These are phyloP conservation scores for Phalanger gymnotis DNA, from an alignment of 2,797 vertebrate species.

Conservation along the genomic window DNA sequence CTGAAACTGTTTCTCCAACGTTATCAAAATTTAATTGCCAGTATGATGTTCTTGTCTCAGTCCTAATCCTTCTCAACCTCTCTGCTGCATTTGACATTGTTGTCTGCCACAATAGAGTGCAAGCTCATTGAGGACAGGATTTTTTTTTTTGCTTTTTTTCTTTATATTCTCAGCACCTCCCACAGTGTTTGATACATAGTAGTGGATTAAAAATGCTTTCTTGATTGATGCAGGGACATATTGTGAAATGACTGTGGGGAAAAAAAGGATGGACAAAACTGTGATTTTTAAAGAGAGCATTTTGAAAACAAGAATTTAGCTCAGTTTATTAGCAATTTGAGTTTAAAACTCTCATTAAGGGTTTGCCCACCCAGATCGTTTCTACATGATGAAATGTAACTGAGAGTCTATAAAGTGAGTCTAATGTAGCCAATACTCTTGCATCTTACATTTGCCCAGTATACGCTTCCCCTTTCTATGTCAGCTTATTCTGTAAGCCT, in stretches of 20 bases:
- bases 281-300: background rate
- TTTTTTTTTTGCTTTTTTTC: background rate
- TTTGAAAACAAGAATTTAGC: background rate
- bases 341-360: slow-evolving; percentile 3
- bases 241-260: background rate
- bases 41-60: background rate
- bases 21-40: background rate
- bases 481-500: background rate
- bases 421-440: background rate
- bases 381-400: background rate
- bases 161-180: background rate
- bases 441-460: background rate
- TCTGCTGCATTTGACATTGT: background rate
- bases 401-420: background rate
- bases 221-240: background rate
- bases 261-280: background rate
- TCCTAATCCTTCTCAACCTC: background rate
- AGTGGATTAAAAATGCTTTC: background rate
- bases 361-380: background rate
- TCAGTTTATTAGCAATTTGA: background rate
- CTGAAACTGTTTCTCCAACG: background rate
- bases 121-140: background rate
- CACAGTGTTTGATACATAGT: background rate
- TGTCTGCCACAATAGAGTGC: background rate
- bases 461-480: background rate